Conservation (phyloP, 2,113 vertebrate genomes). For the Microtus pennsylvanicus region DNA sequence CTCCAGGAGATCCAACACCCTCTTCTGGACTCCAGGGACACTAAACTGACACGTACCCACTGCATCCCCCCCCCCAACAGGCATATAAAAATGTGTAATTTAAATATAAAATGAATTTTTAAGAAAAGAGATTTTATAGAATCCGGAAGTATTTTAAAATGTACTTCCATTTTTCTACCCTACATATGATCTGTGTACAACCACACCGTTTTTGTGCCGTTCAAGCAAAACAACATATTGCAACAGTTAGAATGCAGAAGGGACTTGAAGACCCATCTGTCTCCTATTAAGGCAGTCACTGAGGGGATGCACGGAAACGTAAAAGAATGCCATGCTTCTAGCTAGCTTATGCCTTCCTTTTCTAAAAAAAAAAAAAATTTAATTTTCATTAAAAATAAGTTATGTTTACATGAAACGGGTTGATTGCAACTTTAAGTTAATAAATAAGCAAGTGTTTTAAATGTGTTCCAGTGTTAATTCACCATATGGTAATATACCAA, state of each 20-base stretch:
- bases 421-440: neutral
- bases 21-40: neutral
- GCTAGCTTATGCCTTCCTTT: neutral
- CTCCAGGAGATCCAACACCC: neutral
- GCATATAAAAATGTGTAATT: neutral
- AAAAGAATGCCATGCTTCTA: neutral
- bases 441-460: neutral
- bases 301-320: neutral
- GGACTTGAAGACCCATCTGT: neutral
- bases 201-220: neutral
- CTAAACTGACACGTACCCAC: no score
- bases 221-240: conserved; percentile 1
- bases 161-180: neutral
- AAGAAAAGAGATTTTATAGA: neutral
- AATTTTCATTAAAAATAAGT: conserved; percentile 29
- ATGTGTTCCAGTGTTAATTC: neutral
- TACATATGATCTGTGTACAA: neutral
- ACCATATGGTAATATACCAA: neutral
- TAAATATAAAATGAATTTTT: neutral
- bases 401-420: neutral
- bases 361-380: neutral
- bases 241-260: neutral
- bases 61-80: no score
- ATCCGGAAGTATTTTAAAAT: neutral
- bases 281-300: neutral